Evolutionary conservation across 2,888 invertebrate species (phyloP).

Genomic region (Branchellion lobata): DNA sequence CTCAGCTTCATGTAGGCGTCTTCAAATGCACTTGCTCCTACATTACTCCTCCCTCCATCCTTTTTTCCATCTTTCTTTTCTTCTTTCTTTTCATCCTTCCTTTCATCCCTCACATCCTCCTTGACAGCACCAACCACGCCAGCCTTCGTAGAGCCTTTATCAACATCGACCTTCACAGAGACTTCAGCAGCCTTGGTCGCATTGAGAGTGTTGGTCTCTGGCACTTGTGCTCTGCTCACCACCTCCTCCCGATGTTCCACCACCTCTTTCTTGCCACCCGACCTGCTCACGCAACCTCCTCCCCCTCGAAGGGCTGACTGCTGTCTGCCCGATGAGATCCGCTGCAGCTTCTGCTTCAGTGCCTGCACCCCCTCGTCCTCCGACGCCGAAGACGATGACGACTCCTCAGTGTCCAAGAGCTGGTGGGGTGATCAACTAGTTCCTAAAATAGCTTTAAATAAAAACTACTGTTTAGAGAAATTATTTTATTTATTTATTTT

Average conservation of each 20-base stretch:
- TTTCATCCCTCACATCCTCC: background rate
- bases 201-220: background rate
- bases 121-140: background rate
- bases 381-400: background rate
- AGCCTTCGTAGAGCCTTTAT: background rate
- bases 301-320: too few species aligned
- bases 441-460: too few species aligned
- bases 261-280: too few species aligned
- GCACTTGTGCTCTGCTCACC: background rate
- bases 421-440: background rate
- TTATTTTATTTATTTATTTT: too few species aligned
- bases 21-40: background rate
- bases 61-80: background rate
- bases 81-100: too few species aligned
- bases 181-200: background rate
- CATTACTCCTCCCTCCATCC: background rate
- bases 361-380: background rate
- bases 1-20: conserved; percentile 40
- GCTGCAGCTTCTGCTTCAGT: background rate
- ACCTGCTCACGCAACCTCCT: too few species aligned
- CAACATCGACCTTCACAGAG: background rate
- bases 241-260: background rate
- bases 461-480: too few species aligned
- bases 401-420: conserved; percentile 7
- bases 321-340: background rate